A percentile compares a stretch with the other conserved stretches of the same genome.
phyloP scores from a whole-genome alignment of 1,140 invertebrate genomes.

The Trichomalopsis sarcophagae region DNA sequence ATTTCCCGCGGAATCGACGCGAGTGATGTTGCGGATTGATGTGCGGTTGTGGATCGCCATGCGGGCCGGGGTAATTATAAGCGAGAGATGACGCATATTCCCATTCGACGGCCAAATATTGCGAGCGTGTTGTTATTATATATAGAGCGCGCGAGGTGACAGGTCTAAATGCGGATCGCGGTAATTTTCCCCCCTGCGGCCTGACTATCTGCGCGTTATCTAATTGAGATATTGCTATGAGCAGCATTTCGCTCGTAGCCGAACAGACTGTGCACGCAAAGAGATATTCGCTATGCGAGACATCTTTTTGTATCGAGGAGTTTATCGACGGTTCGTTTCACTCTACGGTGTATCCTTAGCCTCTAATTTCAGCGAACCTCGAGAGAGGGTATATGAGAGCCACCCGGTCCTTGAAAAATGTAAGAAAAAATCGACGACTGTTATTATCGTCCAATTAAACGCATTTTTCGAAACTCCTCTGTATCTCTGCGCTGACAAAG shows the following conservation, averaged over 20 bases:
- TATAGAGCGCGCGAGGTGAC: no score
- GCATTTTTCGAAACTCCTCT: conserved; percentile 1
- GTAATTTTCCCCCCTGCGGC: background rate
- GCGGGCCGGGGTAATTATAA: background rate
- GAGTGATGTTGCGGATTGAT: no score
- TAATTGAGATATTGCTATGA: background rate
- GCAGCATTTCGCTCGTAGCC: background rate
- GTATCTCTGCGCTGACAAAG: background rate
- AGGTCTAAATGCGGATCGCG: background rate
- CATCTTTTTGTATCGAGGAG: no score
- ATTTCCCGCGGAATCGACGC: background rate
- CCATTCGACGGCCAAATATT: background rate
- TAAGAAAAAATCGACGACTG: no score
- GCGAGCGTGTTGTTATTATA: background rate
- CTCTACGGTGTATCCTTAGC: no score
- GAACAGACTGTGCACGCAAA: background rate
- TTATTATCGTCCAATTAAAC: conserved; percentile 35
- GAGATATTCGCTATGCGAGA: no score
- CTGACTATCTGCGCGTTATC: background rate
- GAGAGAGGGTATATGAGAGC: no score
- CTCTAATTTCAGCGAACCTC: no score
- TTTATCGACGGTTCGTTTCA: no score
- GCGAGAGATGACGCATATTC: background rate
- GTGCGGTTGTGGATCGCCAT: no score
- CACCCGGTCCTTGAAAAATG: no score